Base-by-base conservation (phyloP, 2,113 vertebrate genomes). In the Nerophis lumbriciformis region DNA sequence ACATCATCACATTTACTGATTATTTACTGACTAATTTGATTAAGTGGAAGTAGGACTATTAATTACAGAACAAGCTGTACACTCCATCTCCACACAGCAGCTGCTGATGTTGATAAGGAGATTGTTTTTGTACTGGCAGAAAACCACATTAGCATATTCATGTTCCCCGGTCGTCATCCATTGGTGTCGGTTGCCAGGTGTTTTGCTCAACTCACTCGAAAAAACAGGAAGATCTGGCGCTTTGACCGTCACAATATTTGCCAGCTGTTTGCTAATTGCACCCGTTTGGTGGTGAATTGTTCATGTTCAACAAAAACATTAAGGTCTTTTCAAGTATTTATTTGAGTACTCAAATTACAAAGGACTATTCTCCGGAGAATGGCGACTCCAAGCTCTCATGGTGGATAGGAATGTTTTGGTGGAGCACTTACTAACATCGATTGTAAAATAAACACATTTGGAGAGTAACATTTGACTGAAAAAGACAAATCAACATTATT, bases 61-160 rank as follows among this genome's bases (percentile, higher is more conserved):
- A 56, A 56, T 56, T 8, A 56, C 53, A 39, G 53, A 51, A 21
- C 53, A 39, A 16, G 53, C 52, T 53, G 28, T 36, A 53, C 52
- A 10, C 11, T 52, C 48, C 4, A 12, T 8, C 52, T 7, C 8
- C 8, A 12, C 52, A 53, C 6, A 36, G 5, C 14, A 37, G 35
- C 8, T 15, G 13, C 4, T 13, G 21, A 53, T 36, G 1, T 7
- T 5, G 52, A 36, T 13, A 37, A 36, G 52, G 35, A n/a, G 7
- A 28, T 28, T 28, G 19, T 36, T 3, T 36, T 53, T 54, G 13
- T 9, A 14, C 13, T 37, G 3, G 14, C 53, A 15, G 28, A 15
- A 7, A 54, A 37, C 53, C 14, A 54, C 53, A 54, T 15, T 16
- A 14, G 35, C 15, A 56, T 11, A 39, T 56, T 39, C 53, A 39